phyloP scores from a whole-genome alignment of 1,140 invertebrate genomes.

The Saccostrea cuccullata region DNA sequence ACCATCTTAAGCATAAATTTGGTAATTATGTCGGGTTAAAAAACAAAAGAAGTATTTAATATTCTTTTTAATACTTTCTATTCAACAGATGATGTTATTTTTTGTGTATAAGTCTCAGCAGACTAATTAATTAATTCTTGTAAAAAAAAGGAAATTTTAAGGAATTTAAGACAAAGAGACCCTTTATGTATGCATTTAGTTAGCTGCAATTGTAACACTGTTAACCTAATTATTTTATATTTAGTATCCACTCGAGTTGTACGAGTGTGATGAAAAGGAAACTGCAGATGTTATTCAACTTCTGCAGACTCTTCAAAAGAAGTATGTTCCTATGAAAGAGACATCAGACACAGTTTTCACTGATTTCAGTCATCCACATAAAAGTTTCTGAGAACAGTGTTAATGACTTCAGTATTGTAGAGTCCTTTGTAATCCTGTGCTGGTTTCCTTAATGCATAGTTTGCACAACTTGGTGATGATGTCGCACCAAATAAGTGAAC shows the following conservation, averaged over 20 bases:
- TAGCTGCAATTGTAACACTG: slow-evolving; percentile 33
- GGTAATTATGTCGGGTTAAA: too few relatives aligned
- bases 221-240: too few relatives aligned
- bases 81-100: background rate
- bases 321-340: too few relatives aligned
- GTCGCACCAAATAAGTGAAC: background rate
- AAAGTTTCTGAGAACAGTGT: slow-evolving; percentile 58
- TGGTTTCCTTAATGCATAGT: slow-evolving; percentile 25
- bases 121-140: background rate
- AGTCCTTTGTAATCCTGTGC: slow-evolving; percentile 47
- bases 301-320: too few relatives aligned
- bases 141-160: background rate
- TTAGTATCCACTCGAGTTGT: too few relatives aligned
- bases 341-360: too few relatives aligned
- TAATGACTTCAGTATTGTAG: slow-evolving; percentile 39
- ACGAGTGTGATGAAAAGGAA: too few relatives aligned
- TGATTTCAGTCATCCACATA: too few relatives aligned
- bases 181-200: too few relatives aligned
- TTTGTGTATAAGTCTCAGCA: background rate
- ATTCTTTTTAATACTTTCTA: background rate
- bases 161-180: background rate
- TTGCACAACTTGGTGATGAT: slow-evolving; percentile 28
- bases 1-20: too few relatives aligned
- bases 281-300: too few relatives aligned
- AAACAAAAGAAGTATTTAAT: too few relatives aligned